Evolutionary conservation across 2,888 invertebrate species (phyloP).

Genomic region (Chrysolina oricalcia): DNA sequence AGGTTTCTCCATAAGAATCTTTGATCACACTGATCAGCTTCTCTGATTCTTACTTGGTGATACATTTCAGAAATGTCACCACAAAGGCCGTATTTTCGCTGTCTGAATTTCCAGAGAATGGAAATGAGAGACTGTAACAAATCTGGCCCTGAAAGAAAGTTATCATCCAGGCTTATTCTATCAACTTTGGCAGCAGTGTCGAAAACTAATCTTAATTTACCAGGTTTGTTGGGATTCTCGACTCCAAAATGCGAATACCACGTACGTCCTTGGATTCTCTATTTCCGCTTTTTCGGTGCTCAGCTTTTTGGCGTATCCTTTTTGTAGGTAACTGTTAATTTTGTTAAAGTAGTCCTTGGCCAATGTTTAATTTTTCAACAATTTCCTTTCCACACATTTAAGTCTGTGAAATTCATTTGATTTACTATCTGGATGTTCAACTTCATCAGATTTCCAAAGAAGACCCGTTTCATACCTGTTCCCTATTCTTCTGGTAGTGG

Average conservation of each 20-base stretch:
- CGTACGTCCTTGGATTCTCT: neutral
- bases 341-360: neutral
- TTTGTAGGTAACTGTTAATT: no score
- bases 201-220: slow-evolving; percentile 2
- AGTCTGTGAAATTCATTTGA: neutral
- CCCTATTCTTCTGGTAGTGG: no score
- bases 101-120: slow-evolving; percentile 4
- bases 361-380: neutral
- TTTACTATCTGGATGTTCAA: neutral
- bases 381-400: slow-evolving; percentile 3
- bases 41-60: slow-evolving; percentile 6
- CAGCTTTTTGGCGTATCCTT: neutral
- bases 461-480: no score
- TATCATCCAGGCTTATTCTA: no score
- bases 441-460: no score
- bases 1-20: no score
- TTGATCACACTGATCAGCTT: no score
- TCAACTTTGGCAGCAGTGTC: no score
- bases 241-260: slow-evolving; percentile 8
- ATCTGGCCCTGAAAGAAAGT: no score
- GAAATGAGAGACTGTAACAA: no score
- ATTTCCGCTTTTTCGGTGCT: neutral
- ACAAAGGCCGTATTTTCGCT: neutral
- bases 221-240: slow-evolving; percentile 5
- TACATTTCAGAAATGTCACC: neutral